Evolutionary conservation across 1,140 invertebrate species (phyloP).

Genomic region (Globodera ellingtonae): DNA sequence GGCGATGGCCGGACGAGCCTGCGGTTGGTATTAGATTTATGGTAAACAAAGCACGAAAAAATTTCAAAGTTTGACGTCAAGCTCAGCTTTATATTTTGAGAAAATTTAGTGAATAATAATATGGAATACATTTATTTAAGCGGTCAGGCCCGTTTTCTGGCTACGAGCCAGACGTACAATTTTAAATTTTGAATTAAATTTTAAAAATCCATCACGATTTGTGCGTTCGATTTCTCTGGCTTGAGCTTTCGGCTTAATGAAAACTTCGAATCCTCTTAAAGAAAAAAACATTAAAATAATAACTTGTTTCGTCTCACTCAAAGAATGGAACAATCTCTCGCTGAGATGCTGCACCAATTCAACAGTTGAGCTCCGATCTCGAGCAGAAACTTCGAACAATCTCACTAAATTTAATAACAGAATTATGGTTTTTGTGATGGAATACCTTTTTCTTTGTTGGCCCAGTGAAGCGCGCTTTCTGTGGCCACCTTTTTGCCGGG

Average conservation of each 20-base stretch:
- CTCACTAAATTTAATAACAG: conserved; percentile 34
- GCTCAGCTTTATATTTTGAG: too few species aligned
- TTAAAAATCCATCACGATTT: conserved; percentile 64
- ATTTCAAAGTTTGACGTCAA: too few species aligned
- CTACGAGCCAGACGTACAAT: too few species aligned
- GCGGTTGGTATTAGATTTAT: too few species aligned
- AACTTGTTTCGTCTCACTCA: conserved; percentile 47
- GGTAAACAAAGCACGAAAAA: too few species aligned
- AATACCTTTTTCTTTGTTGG: conserved; percentile 51
- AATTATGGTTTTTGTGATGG: not conserved
- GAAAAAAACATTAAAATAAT: not conserved
- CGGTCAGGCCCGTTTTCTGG: too few species aligned
- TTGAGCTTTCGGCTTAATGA: conserved; percentile 63
- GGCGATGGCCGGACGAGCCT: too few species aligned
- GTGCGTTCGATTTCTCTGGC: conserved; percentile 63
- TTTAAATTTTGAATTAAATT: not conserved
- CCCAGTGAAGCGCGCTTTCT: conserved; percentile 57
- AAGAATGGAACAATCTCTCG: conserved; percentile 57
- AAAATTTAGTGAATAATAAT: too few species aligned
- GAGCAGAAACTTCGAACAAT: conserved; percentile 39
- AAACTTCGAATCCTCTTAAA: conserved; percentile 65
- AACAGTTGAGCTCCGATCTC: conserved; percentile 46
- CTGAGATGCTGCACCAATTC: conserved; percentile 60
- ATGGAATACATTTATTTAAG: too few species aligned
- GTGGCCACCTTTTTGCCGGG: conserved; percentile 50